These are phyloP conservation scores for Cataglyphis albicans DNA, from an alignment of 2,888 invertebrate species.

Conservation along the genomic window DNA sequence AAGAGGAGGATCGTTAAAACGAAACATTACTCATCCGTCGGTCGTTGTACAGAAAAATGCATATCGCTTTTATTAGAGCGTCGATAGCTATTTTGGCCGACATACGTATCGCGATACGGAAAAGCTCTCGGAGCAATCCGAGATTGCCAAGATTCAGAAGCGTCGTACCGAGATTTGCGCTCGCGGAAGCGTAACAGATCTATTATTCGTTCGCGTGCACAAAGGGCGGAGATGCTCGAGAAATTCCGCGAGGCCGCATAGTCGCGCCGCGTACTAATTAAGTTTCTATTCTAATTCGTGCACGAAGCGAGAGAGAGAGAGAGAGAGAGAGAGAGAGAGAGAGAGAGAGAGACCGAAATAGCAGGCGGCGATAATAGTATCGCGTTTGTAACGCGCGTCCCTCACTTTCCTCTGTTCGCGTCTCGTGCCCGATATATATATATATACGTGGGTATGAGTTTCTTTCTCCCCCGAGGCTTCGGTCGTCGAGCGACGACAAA, in stretches of 20 bases:
- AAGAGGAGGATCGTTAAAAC: background rate
- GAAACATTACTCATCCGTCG: conserved; percentile 1
- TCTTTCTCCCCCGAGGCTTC: background rate
- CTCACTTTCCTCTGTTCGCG: background rate
- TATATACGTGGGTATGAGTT: background rate
- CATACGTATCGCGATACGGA: too few relatives aligned
- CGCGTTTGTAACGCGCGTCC: background rate
- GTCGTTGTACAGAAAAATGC: background rate
- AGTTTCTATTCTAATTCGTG: conserved; percentile 35
- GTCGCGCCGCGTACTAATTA: conserved; percentile 17
- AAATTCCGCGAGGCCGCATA: background rate
- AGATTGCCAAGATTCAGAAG: background rate
- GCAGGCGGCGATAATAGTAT: background rate
- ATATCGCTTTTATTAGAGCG: background rate
- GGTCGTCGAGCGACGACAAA: background rate
- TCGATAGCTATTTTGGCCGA: conserved; percentile 15
- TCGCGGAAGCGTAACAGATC: background rate
- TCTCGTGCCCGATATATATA: background rate
- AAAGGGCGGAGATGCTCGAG: background rate
- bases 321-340: background rate
- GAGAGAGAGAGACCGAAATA: background rate
- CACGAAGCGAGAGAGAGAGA: background rate
- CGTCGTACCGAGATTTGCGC: background rate
- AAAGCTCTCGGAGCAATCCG: background rate
- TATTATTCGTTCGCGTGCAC: background rate